phyloP scores from a whole-genome alignment of 2,113 vertebrate species.

The Osmerus mordax region DNA sequence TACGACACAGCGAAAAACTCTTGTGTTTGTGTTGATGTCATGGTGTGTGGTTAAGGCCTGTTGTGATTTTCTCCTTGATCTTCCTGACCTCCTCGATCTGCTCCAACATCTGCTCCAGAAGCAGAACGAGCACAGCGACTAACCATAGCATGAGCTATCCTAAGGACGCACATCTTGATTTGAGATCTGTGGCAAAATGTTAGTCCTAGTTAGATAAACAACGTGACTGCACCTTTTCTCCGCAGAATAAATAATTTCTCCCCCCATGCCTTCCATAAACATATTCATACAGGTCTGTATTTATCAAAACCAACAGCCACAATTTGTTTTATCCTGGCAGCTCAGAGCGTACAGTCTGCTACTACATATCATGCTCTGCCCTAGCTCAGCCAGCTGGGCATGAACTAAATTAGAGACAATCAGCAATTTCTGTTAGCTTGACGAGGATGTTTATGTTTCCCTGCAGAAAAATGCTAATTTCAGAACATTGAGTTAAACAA shows the following conservation, averaged over 20 bases:
- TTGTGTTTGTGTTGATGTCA: background rate
- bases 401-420: slow-evolving; percentile 40
- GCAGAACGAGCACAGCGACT: too few relatives aligned
- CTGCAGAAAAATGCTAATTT: slow-evolving; percentile 53
- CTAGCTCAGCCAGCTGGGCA: slow-evolving; percentile 29
- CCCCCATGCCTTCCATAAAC: background rate
- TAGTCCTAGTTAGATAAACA: too few relatives aligned
- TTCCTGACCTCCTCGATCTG: too few relatives aligned
- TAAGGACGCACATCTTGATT: background rate
- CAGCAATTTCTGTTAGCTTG: slow-evolving; percentile 36
- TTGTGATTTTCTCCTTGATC: too few relatives aligned
- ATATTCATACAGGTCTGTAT: slow-evolving; percentile 20
- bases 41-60: too few relatives aligned
- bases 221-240: too few relatives aligned
- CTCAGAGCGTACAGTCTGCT: too few relatives aligned
- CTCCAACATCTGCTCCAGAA: too few relatives aligned
- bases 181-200: background rate
- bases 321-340: slow-evolving; percentile 39
- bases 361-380: slow-evolving; percentile 30
- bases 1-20: background rate
- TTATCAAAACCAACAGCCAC: slow-evolving; percentile 22
- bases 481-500: slow-evolving; percentile 59
- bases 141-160: too few relatives aligned
- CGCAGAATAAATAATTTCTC: too few relatives aligned
- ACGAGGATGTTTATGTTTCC: slow-evolving; percentile 40